Conservation (phyloP, 53 echinoderm and acorn worm species). For the Arbacia lixula region DNA sequence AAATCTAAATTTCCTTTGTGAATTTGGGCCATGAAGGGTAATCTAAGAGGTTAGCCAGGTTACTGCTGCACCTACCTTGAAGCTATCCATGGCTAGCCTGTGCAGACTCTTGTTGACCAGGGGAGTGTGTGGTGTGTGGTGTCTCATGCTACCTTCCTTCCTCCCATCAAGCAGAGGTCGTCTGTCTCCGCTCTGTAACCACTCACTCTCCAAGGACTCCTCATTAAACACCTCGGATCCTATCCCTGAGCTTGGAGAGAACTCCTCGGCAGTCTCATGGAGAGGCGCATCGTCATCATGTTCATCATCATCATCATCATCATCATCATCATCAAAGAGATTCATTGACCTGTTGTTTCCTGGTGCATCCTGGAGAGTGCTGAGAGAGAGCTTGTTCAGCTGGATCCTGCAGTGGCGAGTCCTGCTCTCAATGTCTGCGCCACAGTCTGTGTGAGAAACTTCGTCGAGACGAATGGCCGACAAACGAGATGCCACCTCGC, state of each 20-base stretch:
- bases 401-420: background rate
- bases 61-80: slow-evolving; percentile 68
- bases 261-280: background rate
- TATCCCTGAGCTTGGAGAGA: background rate
- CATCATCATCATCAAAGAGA: slow-evolving; percentile 26
- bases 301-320: background rate
- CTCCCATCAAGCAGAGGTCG: background rate
- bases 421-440: background rate
- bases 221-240: too few species aligned
- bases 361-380: too few species aligned
- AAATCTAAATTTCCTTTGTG: too few species aligned
- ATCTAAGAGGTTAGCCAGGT: too few species aligned
- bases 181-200: background rate
- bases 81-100: slow-evolving; percentile 50
- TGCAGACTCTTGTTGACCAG: slow-evolving; percentile 21
- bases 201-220: too few species aligned
- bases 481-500: slow-evolving; percentile 13
- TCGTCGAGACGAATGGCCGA: slow-evolving; percentile 24
- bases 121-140: too few species aligned
- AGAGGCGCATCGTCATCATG: background rate
- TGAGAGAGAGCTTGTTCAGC: slow-evolving; percentile 11
- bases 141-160: background rate
- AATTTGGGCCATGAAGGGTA: too few species aligned
- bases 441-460: background rate
- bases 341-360: slow-evolving; percentile 25